Percentiles rank a stretch among this genome's conserved stretches.
phyloP scores from a whole-genome alignment of 2,888 invertebrate genomes.

The Amiota minor region DNA sequence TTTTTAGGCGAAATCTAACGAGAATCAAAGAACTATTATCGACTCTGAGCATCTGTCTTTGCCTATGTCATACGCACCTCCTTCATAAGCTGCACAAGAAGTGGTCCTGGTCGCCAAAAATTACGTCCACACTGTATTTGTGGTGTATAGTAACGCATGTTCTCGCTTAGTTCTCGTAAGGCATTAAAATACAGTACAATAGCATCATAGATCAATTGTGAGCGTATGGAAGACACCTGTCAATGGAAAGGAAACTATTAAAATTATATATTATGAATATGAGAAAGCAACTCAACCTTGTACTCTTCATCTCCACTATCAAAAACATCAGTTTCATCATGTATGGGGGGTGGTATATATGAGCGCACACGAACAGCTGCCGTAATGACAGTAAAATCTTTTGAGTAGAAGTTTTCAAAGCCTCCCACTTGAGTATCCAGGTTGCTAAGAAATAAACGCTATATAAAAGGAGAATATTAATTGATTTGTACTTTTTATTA shows the following conservation, averaged over 20 bases:
- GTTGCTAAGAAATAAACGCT: slow-evolving; percentile 74
- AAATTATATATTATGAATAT: too few relatives aligned
- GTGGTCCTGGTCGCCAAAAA: slow-evolving; percentile 77
- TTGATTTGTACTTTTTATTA: neutral
- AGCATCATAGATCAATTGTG: slow-evolving; percentile 88
- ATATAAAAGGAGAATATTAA: slow-evolving; percentile 12
- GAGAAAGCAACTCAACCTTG: slow-evolving; percentile 39
- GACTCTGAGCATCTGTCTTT: neutral
- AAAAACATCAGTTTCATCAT: slow-evolving; percentile 63
- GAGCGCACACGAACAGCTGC: slow-evolving; percentile 57
- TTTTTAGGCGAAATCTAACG: slow-evolving; percentile 76
- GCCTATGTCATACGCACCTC: slow-evolving; percentile 71
- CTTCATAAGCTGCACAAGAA: slow-evolving; percentile 79
- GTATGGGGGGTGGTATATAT: slow-evolving; percentile 59
- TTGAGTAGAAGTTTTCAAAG: slow-evolving; percentile 58
- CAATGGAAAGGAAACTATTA: neutral
- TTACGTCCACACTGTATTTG: slow-evolving; percentile 57
- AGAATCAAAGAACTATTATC: neutral
- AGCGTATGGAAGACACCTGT: slow-evolving; percentile 51
- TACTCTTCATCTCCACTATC: slow-evolving; percentile 46
- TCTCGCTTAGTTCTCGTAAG: slow-evolving; percentile 73
- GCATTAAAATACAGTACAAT: slow-evolving; percentile 93
- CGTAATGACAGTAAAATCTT: slow-evolving; percentile 53
- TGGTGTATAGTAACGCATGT: slow-evolving; percentile 53
- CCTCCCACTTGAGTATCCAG: slow-evolving; percentile 71